These are phyloP conservation scores for Apogon hyalosoma DNA, from an alignment of 2,797 vertebrate genomes.

Conservation along the genomic window DNA sequence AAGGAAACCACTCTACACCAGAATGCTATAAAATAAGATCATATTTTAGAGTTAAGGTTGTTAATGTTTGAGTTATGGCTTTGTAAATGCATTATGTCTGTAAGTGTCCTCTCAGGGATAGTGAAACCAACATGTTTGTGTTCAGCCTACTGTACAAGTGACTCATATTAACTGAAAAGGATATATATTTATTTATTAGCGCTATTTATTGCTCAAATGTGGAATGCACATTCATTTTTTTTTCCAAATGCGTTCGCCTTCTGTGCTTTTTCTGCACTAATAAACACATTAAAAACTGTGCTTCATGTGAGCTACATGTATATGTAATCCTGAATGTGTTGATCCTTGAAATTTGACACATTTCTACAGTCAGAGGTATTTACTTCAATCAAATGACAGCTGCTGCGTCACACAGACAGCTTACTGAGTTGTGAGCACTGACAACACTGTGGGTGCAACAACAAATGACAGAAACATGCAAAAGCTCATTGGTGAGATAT, in stretches of 20 bases:
- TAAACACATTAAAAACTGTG: constrained; percentile 24
- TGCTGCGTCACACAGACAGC: constrained; percentile 3
- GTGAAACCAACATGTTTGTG: too few species aligned
- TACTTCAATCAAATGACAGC: not conserved
- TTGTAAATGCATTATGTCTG: too few species aligned
- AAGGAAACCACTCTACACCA: too few species aligned
- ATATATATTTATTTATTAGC: constrained; percentile 25
- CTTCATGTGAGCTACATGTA: constrained; percentile 17
- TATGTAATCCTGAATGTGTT: not conserved
- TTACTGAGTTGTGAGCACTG: constrained; percentile 9
- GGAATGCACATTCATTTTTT: not conserved
- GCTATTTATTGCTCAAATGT: constrained; percentile 34
- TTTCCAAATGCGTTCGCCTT: not conserved
- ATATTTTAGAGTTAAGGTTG: too few species aligned
- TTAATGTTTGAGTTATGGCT: too few species aligned
- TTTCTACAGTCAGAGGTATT: not conserved
- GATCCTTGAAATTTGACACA: constrained; percentile 1
- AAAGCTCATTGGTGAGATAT: constrained; percentile 2
- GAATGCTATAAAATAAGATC: too few species aligned
- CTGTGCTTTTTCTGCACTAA: constrained; percentile 41
- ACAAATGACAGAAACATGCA: constrained; percentile 8
- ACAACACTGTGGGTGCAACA: constrained; percentile 8
- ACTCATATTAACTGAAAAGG: constrained; percentile 30
- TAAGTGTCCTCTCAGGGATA: too few species aligned
- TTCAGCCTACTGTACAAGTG: constrained; percentile 28